A percentile compares a stretch with the other conserved stretches of the same genome.
Evolutionary conservation across 2,113 vertebrate species (phyloP).

Genomic region (Cyanocitta stelleri): DNA sequence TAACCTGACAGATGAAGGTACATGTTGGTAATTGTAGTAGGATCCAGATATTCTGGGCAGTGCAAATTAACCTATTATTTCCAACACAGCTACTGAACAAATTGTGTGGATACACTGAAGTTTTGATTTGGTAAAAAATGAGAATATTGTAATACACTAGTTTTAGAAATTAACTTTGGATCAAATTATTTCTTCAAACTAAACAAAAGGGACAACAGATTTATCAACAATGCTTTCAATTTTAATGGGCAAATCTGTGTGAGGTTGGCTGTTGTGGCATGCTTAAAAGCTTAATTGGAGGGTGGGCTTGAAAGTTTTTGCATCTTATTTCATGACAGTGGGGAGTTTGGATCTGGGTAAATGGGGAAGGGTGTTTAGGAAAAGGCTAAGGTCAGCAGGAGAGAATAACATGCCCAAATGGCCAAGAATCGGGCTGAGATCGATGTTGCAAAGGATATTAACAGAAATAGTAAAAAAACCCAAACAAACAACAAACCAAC

Average conservation of each 20-base stretch:
- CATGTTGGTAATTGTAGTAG: not conserved
- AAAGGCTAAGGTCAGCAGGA: not conserved
- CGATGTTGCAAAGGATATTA: not conserved
- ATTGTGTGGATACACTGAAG: not conserved
- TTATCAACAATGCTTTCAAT: not conserved
- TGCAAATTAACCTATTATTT: not conserved
- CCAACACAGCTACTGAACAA: not conserved
- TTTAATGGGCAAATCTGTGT: not conserved
- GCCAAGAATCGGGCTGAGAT: not conserved
- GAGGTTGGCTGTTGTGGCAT: not conserved
- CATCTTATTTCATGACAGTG: not conserved
- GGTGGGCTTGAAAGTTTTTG: not conserved
- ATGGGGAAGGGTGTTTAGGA: not conserved
- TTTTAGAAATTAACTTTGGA: not conserved
- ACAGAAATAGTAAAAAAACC: not conserved
- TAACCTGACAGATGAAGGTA: not conserved
- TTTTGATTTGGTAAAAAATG: not conserved
- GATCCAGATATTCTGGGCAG: not conserved
- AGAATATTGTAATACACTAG: not conserved
- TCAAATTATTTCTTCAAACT: not conserved
- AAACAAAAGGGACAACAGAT: not conserved
- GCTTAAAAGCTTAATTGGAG: not conserved
- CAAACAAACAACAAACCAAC: not conserved
- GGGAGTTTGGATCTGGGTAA: not conserved
- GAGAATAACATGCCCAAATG: not conserved